These are phyloP conservation scores for Brachypteracias leptosomus DNA, from an alignment of 2,113 vertebrate genomes.

Conservation along the genomic window DNA sequence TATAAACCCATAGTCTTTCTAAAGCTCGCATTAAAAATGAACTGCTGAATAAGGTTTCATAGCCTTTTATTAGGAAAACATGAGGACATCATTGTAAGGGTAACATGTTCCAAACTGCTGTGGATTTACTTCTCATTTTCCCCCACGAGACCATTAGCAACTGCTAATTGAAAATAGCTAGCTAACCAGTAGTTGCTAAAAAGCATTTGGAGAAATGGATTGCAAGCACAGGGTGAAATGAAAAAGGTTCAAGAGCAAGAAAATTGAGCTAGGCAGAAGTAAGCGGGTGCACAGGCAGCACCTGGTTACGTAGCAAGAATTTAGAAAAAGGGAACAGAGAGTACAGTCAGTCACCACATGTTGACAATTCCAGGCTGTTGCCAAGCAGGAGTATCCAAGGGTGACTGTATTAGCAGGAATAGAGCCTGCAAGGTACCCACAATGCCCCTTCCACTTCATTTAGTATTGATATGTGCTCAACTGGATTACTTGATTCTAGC, in stretches of 20 bases:
- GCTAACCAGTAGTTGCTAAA: not conserved
- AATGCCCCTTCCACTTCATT: not conserved
- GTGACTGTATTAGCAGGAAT: not conserved
- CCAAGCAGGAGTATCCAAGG: not conserved
- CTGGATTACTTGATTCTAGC: not conserved
- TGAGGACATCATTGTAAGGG: not conserved
- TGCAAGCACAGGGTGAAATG: not conserved
- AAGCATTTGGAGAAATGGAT: not conserved
- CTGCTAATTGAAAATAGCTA: not conserved
- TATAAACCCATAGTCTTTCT: not conserved
- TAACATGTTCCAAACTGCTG: not conserved
- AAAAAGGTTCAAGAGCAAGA: not conserved
- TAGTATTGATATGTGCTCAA: accelerated
- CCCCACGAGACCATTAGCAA: not conserved
- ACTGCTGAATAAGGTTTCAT: not conserved
- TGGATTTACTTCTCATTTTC: not conserved
- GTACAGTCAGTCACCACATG: not conserved
- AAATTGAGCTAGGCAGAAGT: not conserved
- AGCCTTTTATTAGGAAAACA: not conserved
- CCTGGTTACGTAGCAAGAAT: not conserved
- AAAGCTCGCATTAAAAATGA: not conserved
- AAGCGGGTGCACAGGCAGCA: not conserved
- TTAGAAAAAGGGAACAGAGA: not conserved
- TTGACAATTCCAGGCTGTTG: not conserved
- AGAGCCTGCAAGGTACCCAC: not conserved